A percentile compares a stretch with the other conserved stretches of the same genome.
These are phyloP conservation scores for Mesocentrotus franciscanus DNA, from an alignment of 53 echinoderm and acorn worm genomes.

Conservation along the genomic window DNA sequence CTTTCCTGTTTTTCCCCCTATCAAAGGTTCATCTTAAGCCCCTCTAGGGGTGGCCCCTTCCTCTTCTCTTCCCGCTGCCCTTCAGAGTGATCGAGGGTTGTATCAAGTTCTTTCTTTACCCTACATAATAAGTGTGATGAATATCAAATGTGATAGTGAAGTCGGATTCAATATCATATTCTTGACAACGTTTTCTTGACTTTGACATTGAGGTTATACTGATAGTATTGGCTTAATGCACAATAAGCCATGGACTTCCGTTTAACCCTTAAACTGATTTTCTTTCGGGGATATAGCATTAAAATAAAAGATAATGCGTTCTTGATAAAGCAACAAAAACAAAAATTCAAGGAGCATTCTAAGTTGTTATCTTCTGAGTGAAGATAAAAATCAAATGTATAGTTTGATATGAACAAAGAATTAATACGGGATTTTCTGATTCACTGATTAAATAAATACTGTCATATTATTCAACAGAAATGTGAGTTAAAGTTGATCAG, in stretches of 20 bases:
- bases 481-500: background rate
- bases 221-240: background rate
- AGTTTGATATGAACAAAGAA: background rate
- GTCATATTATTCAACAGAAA: background rate
- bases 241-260: constrained; percentile 16
- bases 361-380: background rate
- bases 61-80: background rate
- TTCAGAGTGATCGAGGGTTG: background rate
- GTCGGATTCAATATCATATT: background rate
- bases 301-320: background rate
- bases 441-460: background rate
- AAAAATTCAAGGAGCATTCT: background rate
- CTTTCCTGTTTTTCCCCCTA: constrained; percentile 30
- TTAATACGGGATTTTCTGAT: background rate
- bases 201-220: background rate
- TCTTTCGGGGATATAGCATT: background rate
- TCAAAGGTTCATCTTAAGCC: constrained; percentile 36
- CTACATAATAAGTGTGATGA: background rate
- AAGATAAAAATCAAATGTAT: background rate
- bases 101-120: background rate
- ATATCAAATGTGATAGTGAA: background rate
- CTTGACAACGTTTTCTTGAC: background rate
- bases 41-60: constrained; percentile 37
- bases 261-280: background rate
- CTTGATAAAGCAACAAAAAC: background rate